Conservation (phyloP, 2,797 vertebrate species). For the Lagodon rhomboides region DNA sequence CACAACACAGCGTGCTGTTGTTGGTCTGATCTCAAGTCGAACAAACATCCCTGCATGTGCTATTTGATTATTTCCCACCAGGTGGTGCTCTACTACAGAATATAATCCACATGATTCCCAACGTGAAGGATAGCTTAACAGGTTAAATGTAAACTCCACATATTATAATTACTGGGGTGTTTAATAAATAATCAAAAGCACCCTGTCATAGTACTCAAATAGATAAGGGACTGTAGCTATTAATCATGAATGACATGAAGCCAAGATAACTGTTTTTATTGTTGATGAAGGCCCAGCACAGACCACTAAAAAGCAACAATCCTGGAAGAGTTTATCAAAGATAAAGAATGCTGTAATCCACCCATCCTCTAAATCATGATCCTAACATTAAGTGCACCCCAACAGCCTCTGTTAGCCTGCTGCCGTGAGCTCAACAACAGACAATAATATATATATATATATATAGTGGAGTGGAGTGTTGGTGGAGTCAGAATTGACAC, state of each 20-base stretch:
- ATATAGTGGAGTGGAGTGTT: no score
- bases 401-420: background rate
- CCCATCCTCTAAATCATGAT: background rate
- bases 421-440: constrained; percentile 25
- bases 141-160: background rate
- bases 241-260: constrained; percentile 4
- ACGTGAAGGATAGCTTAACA: background rate
- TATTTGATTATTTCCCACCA: constrained; percentile 47
- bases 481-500: constrained; percentile 26
- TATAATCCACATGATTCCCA: constrained; percentile 5
- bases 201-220: background rate
- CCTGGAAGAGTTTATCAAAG: background rate
- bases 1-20: background rate
- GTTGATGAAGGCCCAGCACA: background rate
- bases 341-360: background rate
- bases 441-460: constrained; percentile 5
- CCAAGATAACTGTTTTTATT: constrained; percentile 8
- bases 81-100: constrained; percentile 57
- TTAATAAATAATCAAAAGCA: background rate
- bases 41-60: background rate
- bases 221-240: background rate
- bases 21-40: background rate
- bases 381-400: background rate
- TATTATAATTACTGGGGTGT: background rate
- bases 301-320: background rate